Percentiles rank a stretch among this genome's conserved stretches.
phyloP scores from a whole-genome alignment of 2,888 invertebrate species.

The Rhopalosiphum nymphaeae region DNA sequence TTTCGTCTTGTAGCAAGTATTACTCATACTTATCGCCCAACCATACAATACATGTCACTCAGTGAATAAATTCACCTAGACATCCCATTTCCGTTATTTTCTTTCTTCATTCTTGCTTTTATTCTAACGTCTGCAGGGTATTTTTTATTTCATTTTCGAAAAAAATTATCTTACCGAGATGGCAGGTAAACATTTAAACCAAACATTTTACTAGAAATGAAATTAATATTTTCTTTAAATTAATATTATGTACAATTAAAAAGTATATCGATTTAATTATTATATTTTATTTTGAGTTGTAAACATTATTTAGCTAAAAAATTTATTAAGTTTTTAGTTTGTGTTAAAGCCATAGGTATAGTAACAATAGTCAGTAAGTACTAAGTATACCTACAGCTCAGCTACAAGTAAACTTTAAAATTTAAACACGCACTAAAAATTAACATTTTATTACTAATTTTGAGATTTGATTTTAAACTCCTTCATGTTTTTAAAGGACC shows the following conservation, averaged over 20 bases:
- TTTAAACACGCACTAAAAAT: neutral
- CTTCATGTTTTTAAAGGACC: neutral
- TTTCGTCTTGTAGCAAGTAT: slow-evolving; percentile 22
- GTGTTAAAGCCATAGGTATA: neutral
- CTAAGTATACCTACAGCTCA: neutral
- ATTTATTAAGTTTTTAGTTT: neutral
- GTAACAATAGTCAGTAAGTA: neutral
- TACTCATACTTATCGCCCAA: slow-evolving; percentile 23
- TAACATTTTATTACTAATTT: neutral
- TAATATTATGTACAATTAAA: neutral
- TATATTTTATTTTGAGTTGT: neutral
- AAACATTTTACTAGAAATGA: neutral
- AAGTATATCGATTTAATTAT: neutral
- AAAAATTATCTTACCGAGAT: slow-evolving; percentile 30
- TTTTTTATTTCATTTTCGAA: neutral
- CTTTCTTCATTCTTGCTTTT: neutral
- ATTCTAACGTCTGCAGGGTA: neutral
- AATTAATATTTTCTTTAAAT: neutral
- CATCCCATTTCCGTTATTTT: slow-evolving; percentile 49
- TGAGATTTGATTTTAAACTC: neutral
- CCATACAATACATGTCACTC: slow-evolving; percentile 43
- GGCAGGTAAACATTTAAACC: neutral
- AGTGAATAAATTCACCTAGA: slow-evolving; percentile 24
- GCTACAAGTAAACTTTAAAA: neutral
- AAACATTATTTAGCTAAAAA: neutral